Conservation (phyloP, 2,888 invertebrate species). For the Adelphocoris suturalis region DNA sequence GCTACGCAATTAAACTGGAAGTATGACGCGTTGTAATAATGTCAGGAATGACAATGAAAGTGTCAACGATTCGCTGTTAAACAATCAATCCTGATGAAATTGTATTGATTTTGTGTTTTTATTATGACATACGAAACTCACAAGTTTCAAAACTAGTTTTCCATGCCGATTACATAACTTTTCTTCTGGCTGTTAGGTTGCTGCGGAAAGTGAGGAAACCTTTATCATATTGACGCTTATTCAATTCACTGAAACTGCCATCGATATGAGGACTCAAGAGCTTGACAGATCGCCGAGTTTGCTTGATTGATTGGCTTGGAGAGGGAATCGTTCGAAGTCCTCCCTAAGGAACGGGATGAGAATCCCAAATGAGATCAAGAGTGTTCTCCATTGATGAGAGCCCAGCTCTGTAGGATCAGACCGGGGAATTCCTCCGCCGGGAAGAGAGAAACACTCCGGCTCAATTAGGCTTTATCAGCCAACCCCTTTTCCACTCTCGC, state of each 20-base stretch:
- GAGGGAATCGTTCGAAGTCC: not conserved
- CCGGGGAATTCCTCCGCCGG: slow-evolving; percentile 16
- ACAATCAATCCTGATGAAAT: no score
- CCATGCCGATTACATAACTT: no score
- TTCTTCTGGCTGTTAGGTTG: no score
- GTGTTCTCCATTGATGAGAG: slow-evolving; percentile 37
- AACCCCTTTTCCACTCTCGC: not conserved
- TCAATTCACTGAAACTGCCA: not conserved
- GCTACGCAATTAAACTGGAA: no score
- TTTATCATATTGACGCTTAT: not conserved
- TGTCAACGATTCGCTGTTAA: no score
- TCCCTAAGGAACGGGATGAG: slow-evolving; percentile 31
- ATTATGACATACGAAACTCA: no score
- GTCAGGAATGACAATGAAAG: no score
- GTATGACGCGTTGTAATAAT: no score
- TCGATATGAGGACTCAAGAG: not conserved
- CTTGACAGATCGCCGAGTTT: not conserved
- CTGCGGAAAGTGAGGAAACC: no score
- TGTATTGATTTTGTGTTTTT: no score
- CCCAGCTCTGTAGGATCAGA: not conserved
- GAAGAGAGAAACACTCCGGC: slow-evolving; percentile 33
- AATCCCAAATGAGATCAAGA: slow-evolving; percentile 52
- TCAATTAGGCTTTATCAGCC: slow-evolving; percentile 49
- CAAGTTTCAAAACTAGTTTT: no score
- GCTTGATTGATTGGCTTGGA: slow-evolving; percentile 14